Evolutionary conservation across 2,888 invertebrate genomes (phyloP).

Genomic region (Charanyca ferruginea): DNA sequence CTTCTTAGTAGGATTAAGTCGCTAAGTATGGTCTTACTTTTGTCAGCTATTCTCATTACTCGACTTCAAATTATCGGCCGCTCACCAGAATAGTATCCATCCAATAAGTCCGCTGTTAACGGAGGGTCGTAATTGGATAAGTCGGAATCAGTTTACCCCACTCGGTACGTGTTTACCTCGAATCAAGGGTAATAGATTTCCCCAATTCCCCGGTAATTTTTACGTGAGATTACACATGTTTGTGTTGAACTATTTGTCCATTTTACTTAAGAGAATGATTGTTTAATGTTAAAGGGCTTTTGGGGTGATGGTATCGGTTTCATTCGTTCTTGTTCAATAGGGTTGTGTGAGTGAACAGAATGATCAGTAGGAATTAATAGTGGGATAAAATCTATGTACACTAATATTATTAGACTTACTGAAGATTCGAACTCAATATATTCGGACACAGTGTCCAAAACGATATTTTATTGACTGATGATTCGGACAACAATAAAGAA

Average conservation of each 20-base stretch:
- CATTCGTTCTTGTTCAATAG: conserved; percentile 22
- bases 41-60: neutral
- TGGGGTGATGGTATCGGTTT: conserved; percentile 33
- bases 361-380: too few relatives aligned
- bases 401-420: too few relatives aligned
- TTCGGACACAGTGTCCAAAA: too few relatives aligned
- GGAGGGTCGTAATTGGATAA: conserved; percentile 88
- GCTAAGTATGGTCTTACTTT: neutral
- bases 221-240: conserved; percentile 68
- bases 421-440: too few relatives aligned
- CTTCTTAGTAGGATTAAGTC: too few relatives aligned
- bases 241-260: conserved; percentile 57
- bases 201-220: conserved; percentile 77
- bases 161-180: conserved; percentile 86
- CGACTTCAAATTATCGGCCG: conserved; percentile 41
- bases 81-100: conserved; percentile 69
- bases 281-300: conserved; percentile 38
- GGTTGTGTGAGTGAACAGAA: conserved; percentile 15
- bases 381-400: too few relatives aligned
- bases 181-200: conserved; percentile 83
- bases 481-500: too few relatives aligned
- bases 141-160: conserved; percentile 90
- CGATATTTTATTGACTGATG: too few relatives aligned
- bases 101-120: conserved; percentile 62
- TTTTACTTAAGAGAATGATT: conserved; percentile 43